A percentile compares a stretch with the other conserved stretches of the same genome.
Evolutionary conservation across 2,888 invertebrate genomes (phyloP).

Genomic region (Halocaridina rubra): DNA sequence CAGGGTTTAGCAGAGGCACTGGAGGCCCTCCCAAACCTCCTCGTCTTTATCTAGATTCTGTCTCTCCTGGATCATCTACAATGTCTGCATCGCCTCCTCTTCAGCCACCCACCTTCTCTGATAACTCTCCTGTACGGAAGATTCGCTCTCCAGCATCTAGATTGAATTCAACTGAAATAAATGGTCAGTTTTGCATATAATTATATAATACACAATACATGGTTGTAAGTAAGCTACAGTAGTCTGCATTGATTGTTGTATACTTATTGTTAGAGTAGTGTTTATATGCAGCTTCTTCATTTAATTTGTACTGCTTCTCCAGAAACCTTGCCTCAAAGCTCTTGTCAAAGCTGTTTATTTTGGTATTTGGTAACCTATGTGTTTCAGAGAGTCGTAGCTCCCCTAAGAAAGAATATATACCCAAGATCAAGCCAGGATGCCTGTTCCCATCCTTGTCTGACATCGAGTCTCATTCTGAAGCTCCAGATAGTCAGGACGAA

Average conservation of each 20-base stretch:
- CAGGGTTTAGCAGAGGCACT: neutral
- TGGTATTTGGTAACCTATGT: neutral
- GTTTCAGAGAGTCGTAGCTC: slow-evolving; percentile 25
- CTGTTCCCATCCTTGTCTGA: slow-evolving; percentile 62
- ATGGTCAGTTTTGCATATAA: too few relatives aligned
- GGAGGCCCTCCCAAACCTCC: slow-evolving; percentile 62
- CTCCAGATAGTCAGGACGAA: slow-evolving; percentile 38
- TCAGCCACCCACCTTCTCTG: neutral
- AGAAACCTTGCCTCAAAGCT: too few relatives aligned
- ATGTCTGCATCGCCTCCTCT: neutral
- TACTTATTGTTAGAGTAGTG: too few relatives aligned
- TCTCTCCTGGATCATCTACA: neutral
- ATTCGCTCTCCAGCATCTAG: slow-evolving; percentile 15
- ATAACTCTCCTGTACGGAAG: neutral
- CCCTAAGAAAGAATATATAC: slow-evolving; percentile 53
- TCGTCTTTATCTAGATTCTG: slow-evolving; percentile 38
- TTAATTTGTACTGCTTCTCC: too few relatives aligned
- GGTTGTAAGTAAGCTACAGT: neutral
- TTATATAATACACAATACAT: neutral
- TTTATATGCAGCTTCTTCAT: too few relatives aligned
- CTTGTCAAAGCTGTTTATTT: neutral
- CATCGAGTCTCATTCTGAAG: slow-evolving; percentile 62
- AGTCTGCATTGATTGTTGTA: neutral
- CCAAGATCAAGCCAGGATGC: slow-evolving; percentile 62
- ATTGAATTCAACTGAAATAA: slow-evolving; percentile 43